phyloP scores from a whole-genome alignment of 2,888 invertebrate species.

The Listrodromus nycthemerus region DNA sequence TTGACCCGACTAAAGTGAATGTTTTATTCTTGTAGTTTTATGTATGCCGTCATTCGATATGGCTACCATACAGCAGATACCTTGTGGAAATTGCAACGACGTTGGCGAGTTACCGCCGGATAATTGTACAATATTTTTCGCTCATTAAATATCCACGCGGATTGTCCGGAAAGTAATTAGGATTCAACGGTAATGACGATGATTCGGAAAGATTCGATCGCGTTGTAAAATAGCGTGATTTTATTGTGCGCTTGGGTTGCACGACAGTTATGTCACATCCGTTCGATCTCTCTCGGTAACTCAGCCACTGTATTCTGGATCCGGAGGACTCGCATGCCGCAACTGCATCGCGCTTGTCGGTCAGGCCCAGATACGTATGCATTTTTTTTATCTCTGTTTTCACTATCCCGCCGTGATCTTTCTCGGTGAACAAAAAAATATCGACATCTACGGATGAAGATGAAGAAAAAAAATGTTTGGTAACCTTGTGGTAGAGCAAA shows the following conservation, averaged over 20 bases:
- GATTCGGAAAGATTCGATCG: slow-evolving; percentile 16
- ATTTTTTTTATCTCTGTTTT: neutral
- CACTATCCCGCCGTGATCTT: neutral
- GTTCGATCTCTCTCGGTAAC: slow-evolving; percentile 27
- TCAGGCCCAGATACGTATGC: slow-evolving; percentile 11
- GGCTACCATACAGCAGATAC: neutral
- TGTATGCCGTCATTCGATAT: neutral
- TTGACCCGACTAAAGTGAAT: neutral
- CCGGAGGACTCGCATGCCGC: slow-evolving; percentile 14
- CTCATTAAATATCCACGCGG: slow-evolving; percentile 10
- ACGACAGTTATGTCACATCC: slow-evolving; percentile 56
- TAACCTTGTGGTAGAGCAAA: neutral
- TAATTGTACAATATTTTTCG: slow-evolving; percentile 30
- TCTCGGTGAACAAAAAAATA: neutral
- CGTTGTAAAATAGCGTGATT: slow-evolving; percentile 16
- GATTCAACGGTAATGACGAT: slow-evolving; percentile 10
- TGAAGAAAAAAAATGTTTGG: neutral
- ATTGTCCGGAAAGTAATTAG: slow-evolving; percentile 20
- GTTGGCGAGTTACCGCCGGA: neutral
- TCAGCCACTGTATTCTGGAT: neutral
- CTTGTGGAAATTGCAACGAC: neutral
- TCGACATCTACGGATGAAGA: neutral
- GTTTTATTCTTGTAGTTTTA: neutral
- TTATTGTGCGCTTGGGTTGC: slow-evolving; percentile 29
- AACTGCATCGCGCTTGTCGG: slow-evolving; percentile 18